These are phyloP conservation scores for Apodemus sylvaticus DNA, from an alignment of 2,113 vertebrate genomes.

Conservation along the genomic window DNA sequence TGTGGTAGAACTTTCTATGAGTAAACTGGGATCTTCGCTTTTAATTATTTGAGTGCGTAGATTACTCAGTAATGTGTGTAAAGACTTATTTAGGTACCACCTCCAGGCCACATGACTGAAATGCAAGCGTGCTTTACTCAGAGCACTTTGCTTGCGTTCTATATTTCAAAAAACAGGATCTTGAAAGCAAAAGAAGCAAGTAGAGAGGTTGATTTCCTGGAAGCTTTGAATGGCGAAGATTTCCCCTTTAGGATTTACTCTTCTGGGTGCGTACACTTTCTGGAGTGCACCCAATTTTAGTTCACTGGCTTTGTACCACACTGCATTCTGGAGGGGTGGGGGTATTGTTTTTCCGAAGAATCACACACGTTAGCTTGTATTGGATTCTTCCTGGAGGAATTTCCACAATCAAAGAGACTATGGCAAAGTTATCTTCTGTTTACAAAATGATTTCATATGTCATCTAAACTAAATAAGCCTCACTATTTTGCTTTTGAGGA, in stretches of 20 bases:
- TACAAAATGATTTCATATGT: neutral
- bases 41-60: constrained; percentile 75
- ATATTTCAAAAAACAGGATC: constrained; percentile 43
- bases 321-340: neutral
- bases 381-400: neutral
- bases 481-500: neutral
- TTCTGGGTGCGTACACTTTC: neutral
- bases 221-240: neutral
- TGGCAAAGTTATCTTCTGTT: neutral
- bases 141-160: neutral
- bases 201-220: neutral
- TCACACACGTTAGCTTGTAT: neutral
- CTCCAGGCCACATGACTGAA: neutral
- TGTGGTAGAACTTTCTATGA: constrained; percentile 73
- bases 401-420: constrained; percentile 23
- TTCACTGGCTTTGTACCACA: neutral
- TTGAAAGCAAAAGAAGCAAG: neutral
- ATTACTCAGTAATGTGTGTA: constrained; percentile 71
- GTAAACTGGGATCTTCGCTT: constrained; percentile 73
- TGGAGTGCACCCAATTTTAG: neutral
- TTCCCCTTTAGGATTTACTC: neutral
- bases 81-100: constrained; percentile 35
- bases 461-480: neutral
- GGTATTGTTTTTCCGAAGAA: neutral
- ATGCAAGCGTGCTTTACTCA: neutral